Evolutionary conservation across 2,797 vertebrate genomes (phyloP), one percentile per base, ranked within the genome.

Genomic region (Euphonia xanthogaster): DNA sequence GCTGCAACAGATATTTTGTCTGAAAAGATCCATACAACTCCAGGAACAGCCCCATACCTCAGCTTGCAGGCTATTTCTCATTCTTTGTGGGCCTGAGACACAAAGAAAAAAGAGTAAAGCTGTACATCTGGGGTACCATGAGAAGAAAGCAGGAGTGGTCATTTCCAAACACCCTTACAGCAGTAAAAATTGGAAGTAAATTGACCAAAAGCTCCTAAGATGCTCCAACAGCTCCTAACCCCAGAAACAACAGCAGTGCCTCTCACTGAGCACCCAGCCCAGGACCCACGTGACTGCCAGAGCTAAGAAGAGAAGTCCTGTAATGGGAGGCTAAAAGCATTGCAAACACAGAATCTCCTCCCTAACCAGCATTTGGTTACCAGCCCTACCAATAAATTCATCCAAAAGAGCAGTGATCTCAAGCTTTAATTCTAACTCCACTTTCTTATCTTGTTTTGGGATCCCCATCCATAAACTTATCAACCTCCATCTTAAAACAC

Each of bases 401-500:
- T 72, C 76, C 4, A 55, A 86, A 70, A 27, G 40, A 82, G 50
- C 30, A 58, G 20, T 19, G 79, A 55, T 42, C 39, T 83, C 33
- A 73, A 58, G 14, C 8, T 62, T 77, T 80, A 80, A 67, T 90
- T 67, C 42, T 63, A 71, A 33, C 33, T 87, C 35, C 67, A 54
- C 28, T 47, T 67, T 91, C 61, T 93, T 86, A 40, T 30, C 77
- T 76, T 72, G 35, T 40, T 81, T 86, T 75, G 44, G 22, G 47
- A 90, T 75, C 55, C 66, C 22, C 33, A 65, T 94, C 66, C 44
- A 78, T 47, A 33, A 94, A 92, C 5, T 66, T 93, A 94, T 84
- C 83, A 88, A 51, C 13, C 18, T 92, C 39, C 58, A 88, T 84
- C 92, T 93, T 88, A 88, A 88, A 96, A 84, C 51, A 58, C 33